Conservation (phyloP, 2,113 vertebrate species). For the Crotalus horridus region DNA sequence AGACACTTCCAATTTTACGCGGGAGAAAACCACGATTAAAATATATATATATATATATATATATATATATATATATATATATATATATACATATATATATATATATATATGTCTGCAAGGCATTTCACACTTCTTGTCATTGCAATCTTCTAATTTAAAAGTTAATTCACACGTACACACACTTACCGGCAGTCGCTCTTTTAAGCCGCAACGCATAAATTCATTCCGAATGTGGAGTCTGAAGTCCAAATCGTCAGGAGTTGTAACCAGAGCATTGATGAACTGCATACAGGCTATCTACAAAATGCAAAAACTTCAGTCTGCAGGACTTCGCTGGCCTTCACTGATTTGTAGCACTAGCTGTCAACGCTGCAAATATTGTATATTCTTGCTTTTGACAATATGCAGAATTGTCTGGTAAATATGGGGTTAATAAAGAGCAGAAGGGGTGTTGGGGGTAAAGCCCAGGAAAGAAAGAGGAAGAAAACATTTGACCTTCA, state of each 20-base stretch:
- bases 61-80: too few species aligned
- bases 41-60: too few species aligned
- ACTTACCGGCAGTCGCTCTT: constrained; percentile 93
- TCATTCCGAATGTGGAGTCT: constrained; percentile 98
- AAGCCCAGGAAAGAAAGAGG: too few species aligned
- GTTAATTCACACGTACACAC: constrained; percentile 69
- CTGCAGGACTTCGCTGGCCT: constrained; percentile 18
- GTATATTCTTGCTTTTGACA: too few species aligned
- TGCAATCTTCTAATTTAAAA: constrained; percentile 69
- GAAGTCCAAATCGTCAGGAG: constrained; percentile 97
- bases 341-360: constrained; percentile 18
- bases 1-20: too few species aligned
- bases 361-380: too few species aligned
- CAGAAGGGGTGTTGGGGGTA: too few species aligned
- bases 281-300: constrained; percentile 99
- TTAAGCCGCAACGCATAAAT: constrained; percentile 97
- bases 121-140: constrained; percentile 52
- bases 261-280: constrained; percentile 97
- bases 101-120: constrained; percentile 17
- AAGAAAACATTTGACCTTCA: too few species aligned
- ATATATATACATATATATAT: too few species aligned
- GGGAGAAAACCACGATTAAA: too few species aligned
- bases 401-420: too few species aligned
- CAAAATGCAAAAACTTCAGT: constrained; percentile 58
- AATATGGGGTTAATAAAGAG: too few species aligned